Conservation (phyloP, 1,140 invertebrate genomes). For the Leptinotarsa defecta region DNA sequence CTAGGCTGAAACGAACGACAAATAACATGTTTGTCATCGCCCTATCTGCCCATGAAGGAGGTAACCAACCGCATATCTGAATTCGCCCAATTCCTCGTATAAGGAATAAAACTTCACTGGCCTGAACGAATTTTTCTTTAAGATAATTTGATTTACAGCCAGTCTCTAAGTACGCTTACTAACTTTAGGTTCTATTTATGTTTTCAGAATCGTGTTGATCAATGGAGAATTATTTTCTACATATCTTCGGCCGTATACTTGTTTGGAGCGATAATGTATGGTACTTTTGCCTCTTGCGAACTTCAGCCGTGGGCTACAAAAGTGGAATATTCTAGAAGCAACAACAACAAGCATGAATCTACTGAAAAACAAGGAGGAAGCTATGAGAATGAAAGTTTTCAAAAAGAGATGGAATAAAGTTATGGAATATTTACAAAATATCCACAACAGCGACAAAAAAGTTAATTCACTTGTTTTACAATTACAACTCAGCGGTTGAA, state of each 20-base stretch:
- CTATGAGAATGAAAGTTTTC: not conserved
- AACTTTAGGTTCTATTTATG: not conserved
- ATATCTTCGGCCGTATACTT: slow-evolving; percentile 79
- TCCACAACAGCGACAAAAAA: not conserved
- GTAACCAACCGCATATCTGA: no score
- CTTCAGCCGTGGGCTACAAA: slow-evolving; percentile 72
- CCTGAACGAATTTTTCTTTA: no score
- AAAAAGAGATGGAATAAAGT: not conserved
- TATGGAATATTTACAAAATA: not conserved
- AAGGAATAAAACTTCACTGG: no score
- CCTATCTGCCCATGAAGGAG: no score
- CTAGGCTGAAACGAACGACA: no score
- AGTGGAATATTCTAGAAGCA: not conserved
- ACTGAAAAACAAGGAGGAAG: not conserved
- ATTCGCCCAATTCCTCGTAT: no score
- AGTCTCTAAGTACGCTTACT: no score
- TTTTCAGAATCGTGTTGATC: slow-evolving; percentile 65
- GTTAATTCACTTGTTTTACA: no score
- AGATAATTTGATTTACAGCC: no score
- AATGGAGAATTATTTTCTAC: slow-evolving; percentile 85
- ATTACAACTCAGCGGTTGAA: no score
- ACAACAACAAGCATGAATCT: no score
- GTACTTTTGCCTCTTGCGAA: slow-evolving; percentile 77
- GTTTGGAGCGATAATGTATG: slow-evolving; percentile 77
- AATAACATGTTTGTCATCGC: no score